Conservation (phyloP, 1,140 invertebrate genomes). For the Orius laevigatus region DNA sequence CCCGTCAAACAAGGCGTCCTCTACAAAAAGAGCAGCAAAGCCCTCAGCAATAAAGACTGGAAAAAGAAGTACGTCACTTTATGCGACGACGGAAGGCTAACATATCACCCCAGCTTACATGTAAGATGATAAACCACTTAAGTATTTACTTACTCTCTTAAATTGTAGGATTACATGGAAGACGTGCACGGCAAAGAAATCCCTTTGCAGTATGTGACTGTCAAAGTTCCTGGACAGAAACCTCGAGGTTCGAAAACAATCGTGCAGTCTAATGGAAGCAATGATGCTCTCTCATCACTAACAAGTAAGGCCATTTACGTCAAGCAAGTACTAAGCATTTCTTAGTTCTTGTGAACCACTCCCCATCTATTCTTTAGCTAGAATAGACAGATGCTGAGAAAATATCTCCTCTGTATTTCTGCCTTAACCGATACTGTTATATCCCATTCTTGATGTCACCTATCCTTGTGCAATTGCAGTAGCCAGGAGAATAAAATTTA, state of each 20-base stretch:
- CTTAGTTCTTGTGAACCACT: neutral
- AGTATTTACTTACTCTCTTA: conserved; percentile 3
- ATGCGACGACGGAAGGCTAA: conserved; percentile 81
- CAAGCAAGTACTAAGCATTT: neutral
- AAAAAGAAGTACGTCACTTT: conserved; percentile 99
- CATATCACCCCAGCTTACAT: conserved; percentile 90
- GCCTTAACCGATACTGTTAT: no score
- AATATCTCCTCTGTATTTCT: no score
- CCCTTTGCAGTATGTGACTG: conserved; percentile 86
- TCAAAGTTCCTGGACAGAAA: conserved; percentile 91
- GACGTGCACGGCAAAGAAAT: conserved; percentile 95
- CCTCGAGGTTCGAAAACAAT: conserved; percentile 75
- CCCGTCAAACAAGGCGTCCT: conserved; percentile 93
- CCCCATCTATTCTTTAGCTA: no score
- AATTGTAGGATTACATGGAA: conserved; percentile 86
- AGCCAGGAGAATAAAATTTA: no score
- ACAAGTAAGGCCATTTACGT: conserved; percentile 25
- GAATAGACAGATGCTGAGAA: no score
- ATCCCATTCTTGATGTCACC: no score
- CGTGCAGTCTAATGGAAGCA: conserved; percentile 38
- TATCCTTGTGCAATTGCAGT: no score
- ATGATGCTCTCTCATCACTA: conserved; percentile 43
- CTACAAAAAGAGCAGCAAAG: conserved; percentile 90
- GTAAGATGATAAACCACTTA: conserved; percentile 39
- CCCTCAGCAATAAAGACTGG: conserved; percentile 85